phyloP scores from a whole-genome alignment of 1,140 invertebrate genomes.

The Rhagoletis pomonella region DNA sequence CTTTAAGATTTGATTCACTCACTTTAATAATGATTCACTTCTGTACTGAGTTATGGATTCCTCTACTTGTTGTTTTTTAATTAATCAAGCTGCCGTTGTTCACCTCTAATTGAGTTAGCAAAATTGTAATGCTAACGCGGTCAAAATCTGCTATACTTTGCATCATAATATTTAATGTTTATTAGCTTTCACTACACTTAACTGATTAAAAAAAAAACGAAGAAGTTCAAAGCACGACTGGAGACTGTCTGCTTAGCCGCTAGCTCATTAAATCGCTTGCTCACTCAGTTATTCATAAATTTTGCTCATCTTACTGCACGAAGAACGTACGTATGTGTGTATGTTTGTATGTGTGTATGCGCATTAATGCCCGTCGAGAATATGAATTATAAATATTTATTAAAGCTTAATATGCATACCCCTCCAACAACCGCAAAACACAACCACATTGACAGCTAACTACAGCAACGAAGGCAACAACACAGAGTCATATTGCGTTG shows the following conservation, averaged over 20 bases:
- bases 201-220: not conserved
- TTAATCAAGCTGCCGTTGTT: too few species aligned
- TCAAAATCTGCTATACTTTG: not conserved
- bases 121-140: not conserved
- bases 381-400: constrained; percentile 46
- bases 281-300: not conserved
- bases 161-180: constrained; percentile 13
- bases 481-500: not conserved
- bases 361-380: not conserved
- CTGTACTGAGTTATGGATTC: too few species aligned
- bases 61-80: too few species aligned
- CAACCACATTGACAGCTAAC: not conserved
- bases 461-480: not conserved
- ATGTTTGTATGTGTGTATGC: not conserved
- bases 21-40: too few species aligned
- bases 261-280: not conserved
- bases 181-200: not conserved
- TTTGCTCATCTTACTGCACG: not conserved
- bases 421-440: constrained; percentile 27
- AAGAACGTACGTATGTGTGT: not conserved
- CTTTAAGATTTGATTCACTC: too few species aligned
- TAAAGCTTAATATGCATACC: constrained; percentile 28
- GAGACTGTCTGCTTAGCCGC: constrained; percentile 16
- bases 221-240: not conserved
- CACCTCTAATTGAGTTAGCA: too few species aligned